Percentiles rank a stretch among this genome's conserved stretches.
Evolutionary conservation across 2,797 vertebrate species (phyloP).

Genomic region (Melanotaenia trifasciata): DNA sequence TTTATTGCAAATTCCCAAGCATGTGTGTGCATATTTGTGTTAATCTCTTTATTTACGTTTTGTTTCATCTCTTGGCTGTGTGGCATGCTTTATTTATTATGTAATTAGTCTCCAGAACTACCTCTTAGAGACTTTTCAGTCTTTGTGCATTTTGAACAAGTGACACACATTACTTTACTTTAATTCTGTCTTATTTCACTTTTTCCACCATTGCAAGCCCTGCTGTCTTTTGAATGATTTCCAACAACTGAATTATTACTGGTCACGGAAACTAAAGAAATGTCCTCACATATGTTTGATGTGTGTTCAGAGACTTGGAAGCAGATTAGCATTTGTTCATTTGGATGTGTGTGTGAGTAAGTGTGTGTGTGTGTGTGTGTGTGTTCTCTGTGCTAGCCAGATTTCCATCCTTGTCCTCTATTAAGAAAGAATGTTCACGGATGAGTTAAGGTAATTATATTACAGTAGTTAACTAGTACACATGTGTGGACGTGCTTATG

Average conservation of each 20-base stretch:
- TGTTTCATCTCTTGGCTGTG: slow-evolving; percentile 20
- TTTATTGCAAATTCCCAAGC: slow-evolving; percentile 38
- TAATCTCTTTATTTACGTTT: slow-evolving; percentile 21
- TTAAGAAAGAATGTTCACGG: slow-evolving; percentile 50
- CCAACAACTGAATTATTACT: slow-evolving; percentile 52
- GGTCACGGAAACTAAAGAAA: slow-evolving; percentile 37
- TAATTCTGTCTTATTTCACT: slow-evolving; percentile 42
- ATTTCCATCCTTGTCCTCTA: slow-evolving; percentile 56
- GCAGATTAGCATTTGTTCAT: slow-evolving; percentile 38
- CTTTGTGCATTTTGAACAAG: slow-evolving; percentile 21
- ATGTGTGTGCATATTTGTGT: neutral
- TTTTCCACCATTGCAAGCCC: slow-evolving; percentile 32
- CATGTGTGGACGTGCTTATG: slow-evolving; percentile 46
- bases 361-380: slow-evolving; percentile 21
- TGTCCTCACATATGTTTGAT: slow-evolving; percentile 25
- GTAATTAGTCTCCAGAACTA: slow-evolving; percentile 48
- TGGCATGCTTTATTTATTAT: slow-evolving; percentile 35
- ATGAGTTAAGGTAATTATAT: slow-evolving; percentile 68
- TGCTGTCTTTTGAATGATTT: slow-evolving; percentile 49
- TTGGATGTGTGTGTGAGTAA: slow-evolving; percentile 20
- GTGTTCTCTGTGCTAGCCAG: slow-evolving; percentile 29
- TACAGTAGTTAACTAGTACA: slow-evolving; percentile 48
- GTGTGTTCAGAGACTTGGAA: slow-evolving; percentile 32
- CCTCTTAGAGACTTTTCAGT: slow-evolving; percentile 27
- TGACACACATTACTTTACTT: slow-evolving; percentile 9